phyloP scores from a whole-genome alignment of 2,888 invertebrate genomes.

The Corbicula japonica region DNA sequence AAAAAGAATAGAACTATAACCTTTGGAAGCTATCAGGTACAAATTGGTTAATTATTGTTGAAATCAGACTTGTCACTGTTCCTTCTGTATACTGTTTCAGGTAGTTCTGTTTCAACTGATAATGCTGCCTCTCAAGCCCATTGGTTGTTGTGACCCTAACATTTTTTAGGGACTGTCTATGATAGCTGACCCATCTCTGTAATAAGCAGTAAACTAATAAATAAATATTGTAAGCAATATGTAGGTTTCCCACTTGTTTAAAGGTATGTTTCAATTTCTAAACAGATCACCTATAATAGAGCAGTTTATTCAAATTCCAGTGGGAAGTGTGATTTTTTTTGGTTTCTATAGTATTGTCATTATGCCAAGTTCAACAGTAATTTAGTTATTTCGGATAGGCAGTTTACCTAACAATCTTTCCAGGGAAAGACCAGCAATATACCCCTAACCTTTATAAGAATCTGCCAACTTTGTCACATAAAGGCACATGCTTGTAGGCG shows the following conservation, averaged over 20 bases:
- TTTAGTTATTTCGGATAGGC: no score
- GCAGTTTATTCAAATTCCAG: not conserved
- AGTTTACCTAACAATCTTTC: no score
- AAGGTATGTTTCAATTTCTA: not conserved
- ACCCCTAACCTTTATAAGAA: no score
- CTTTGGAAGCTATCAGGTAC: not conserved
- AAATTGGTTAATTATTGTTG: not conserved
- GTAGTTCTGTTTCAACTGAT: not conserved
- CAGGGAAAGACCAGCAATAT: no score
- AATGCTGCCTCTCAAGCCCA: not conserved
- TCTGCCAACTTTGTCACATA: no score
- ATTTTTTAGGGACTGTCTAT: not conserved
- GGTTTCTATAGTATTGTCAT: no score
- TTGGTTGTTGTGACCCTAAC: not conserved
- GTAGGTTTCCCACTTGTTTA: not conserved
- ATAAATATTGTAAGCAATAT: no score
- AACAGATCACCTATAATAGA: not conserved
- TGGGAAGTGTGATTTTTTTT: not conserved
- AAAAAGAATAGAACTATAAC: not conserved
- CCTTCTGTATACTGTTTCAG: not conserved
- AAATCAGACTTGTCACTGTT: not conserved
- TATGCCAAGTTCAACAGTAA: no score
- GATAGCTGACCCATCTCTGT: conserved; percentile 6
- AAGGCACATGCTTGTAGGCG: no score
- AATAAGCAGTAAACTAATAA: no score